phyloP scores from a whole-genome alignment of 2,113 vertebrate species.

The Coryphaenoides rupestris region DNA sequence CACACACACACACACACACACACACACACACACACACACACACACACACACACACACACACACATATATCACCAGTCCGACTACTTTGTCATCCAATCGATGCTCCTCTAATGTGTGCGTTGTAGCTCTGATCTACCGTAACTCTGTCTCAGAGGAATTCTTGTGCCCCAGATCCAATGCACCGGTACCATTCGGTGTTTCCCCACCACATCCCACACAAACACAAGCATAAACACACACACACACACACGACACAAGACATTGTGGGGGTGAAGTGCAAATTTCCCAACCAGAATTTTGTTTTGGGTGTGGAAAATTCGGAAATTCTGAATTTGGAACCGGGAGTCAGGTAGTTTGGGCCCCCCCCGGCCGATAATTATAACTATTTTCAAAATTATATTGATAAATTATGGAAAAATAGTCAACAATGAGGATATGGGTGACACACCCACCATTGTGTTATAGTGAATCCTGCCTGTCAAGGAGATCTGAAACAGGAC shows the following conservation, averaged over 20 bases:
- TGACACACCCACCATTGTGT: slow-evolving; percentile 71
- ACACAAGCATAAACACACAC: too few species aligned
- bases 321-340: not conserved
- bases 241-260: too few species aligned
- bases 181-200: not conserved
- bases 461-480: slow-evolving; percentile 71
- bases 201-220: not conserved
- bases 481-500: slow-evolving; percentile 69
- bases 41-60: too few species aligned
- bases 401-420: not conserved
- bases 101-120: not conserved
- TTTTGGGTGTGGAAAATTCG: too few species aligned
- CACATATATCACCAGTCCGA: too few species aligned
- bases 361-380: slow-evolving; percentile 37
- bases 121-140: slow-evolving; percentile 29
- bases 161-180: slow-evolving; percentile 47
- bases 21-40: too few species aligned
- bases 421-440: slow-evolving; percentile 43
- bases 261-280: too few species aligned
- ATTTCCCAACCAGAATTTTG: too few species aligned
- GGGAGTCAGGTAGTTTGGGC: slow-evolving; percentile 50
- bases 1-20: too few species aligned
- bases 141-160: slow-evolving; percentile 24
- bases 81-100: too few species aligned
- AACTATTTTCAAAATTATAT: too few species aligned